These are phyloP conservation scores for Toxotes lorentzi DNA, from an alignment of 2,797 vertebrate species.

Conservation along the genomic window DNA sequence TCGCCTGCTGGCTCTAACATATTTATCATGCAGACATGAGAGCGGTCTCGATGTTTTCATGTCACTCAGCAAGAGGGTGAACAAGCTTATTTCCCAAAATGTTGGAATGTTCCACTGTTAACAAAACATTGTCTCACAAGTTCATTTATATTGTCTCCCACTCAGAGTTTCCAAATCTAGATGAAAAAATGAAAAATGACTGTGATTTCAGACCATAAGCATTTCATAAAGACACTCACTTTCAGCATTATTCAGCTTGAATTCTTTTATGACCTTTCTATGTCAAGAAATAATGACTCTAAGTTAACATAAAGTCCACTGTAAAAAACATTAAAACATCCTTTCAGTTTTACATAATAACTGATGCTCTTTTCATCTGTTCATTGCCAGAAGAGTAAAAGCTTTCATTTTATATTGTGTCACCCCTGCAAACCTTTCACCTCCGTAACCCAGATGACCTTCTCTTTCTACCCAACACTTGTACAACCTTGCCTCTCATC, in stretches of 20 bases:
- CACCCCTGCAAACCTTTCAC: slow-evolving; percentile 23
- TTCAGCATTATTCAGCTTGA: neutral
- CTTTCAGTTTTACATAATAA: neutral
- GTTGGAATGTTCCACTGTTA: neutral
- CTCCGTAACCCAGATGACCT: slow-evolving; percentile 10
- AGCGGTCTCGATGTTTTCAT: no score
- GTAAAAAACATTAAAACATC: neutral
- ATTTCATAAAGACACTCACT: neutral
- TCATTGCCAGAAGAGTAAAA: slow-evolving; percentile 1
- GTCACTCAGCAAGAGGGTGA: no score
- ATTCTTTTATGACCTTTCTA: neutral
- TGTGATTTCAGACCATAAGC: neutral
- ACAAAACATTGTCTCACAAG: neutral
- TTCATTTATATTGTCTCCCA: neutral
- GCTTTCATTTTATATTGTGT: neutral
- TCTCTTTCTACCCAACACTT: slow-evolving; percentile 8
- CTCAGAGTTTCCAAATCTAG: neutral
- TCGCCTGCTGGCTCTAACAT: neutral
- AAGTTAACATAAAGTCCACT: neutral
- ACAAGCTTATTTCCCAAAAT: neutral
- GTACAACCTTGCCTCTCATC: slow-evolving; percentile 7
- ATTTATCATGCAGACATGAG: neutral
- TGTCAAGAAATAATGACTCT: neutral
- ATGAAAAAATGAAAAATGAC: neutral
- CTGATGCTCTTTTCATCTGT: neutral